These are phyloP conservation scores for Megatriorchis doriae DNA, from an alignment of 2,113 vertebrate species.

Conservation along the genomic window DNA sequence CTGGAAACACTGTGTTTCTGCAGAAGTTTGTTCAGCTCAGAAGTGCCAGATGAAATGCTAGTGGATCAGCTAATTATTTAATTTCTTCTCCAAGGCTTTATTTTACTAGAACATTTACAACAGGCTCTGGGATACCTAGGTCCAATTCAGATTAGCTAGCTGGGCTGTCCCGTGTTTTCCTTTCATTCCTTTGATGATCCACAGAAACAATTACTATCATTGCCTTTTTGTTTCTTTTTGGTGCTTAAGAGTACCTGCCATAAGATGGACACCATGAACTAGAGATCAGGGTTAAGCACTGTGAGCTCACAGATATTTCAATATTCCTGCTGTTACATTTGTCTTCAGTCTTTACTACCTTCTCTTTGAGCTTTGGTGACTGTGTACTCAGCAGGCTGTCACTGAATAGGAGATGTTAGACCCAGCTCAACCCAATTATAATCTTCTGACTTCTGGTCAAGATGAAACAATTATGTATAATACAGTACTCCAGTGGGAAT, in stretches of 20 bases:
- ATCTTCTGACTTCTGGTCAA: not conserved
- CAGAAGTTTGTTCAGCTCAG: not conserved
- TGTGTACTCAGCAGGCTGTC: not conserved
- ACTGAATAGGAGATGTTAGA: not conserved
- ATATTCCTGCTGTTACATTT: not conserved
- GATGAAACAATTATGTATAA: not conserved
- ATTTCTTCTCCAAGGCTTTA: not conserved
- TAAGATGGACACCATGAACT: not conserved
- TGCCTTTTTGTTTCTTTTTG: not conserved
- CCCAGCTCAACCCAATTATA: not conserved
- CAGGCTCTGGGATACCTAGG: not conserved
- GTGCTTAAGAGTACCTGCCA: not conserved
- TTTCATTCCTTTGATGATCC: not conserved
- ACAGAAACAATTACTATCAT: not conserved
- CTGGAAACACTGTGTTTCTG: not conserved
- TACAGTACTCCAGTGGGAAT: not conserved
- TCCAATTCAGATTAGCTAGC: not conserved
- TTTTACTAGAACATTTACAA: not conserved
- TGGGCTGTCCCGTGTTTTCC: not conserved
- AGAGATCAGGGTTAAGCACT: not conserved
- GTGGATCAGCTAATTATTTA: not conserved
- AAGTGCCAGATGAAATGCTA: not conserved
- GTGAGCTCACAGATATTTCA: not conserved
- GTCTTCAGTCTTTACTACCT: not conserved
- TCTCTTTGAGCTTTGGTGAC: not conserved